A percentile compares a stretch with the other conserved stretches of the same genome.
Evolutionary conservation across 1,140 invertebrate genomes (phyloP).

Genomic region (Araneus ventricosus): DNA sequence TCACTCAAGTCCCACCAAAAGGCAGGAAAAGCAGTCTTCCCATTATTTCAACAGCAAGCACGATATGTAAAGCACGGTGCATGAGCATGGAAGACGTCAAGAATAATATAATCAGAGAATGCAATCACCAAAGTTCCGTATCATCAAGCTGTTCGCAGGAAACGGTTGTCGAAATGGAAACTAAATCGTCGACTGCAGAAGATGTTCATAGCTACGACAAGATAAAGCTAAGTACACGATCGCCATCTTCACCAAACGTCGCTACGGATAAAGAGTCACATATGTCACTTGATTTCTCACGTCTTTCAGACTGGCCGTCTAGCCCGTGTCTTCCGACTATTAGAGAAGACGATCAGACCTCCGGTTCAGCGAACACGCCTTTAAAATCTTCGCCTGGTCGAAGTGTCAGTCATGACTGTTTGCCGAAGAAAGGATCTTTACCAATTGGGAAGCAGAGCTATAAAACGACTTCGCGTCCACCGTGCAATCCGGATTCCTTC

Average conservation of each 20-base stretch:
- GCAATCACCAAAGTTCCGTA: conserved; percentile 28
- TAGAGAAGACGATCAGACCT: conserved; percentile 56
- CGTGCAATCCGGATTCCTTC: conserved; percentile 36
- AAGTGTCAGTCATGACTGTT: conserved; percentile 55
- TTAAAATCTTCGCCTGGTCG: conserved; percentile 27
- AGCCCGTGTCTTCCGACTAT: conserved; percentile 74
- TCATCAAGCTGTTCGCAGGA: conserved; percentile 65
- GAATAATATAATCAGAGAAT: not conserved
- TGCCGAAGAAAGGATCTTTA: not conserved
- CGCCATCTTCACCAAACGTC: conserved; percentile 40
- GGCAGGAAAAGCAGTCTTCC: conserved; percentile 55
- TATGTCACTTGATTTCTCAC: conserved; percentile 7
- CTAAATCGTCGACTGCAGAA: not conserved
- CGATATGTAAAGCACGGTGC: conserved; percentile 45
- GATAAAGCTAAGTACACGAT: not conserved
- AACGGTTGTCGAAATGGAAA: conserved; percentile 53
- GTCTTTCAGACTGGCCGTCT: conserved; percentile 61
- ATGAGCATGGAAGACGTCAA: conserved; percentile 66
- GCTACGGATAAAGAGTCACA: not conserved
- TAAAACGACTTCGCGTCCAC: too few relatives aligned
- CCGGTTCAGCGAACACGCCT: not conserved
- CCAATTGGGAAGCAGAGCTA: not conserved
- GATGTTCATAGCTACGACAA: not conserved
- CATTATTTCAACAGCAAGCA: not conserved
- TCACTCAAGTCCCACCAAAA: not conserved